Percentiles rank a stretch among this genome's conserved stretches.
phyloP scores from a whole-genome alignment of 1,140 invertebrate genomes.

The Latrodectus geometricus region DNA sequence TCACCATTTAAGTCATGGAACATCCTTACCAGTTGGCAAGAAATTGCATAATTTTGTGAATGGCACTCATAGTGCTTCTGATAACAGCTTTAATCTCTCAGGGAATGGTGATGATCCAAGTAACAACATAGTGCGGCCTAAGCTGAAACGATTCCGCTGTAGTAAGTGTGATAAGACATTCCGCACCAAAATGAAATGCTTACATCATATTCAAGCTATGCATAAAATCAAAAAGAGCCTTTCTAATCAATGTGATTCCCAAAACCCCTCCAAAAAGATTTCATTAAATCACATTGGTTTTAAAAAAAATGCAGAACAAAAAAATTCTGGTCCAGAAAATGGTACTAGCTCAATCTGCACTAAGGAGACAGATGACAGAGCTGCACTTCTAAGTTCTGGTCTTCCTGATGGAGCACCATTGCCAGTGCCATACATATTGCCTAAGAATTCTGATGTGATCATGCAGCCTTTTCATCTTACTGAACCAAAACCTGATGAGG shows the following conservation, averaged over 20 bases:
- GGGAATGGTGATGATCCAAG: constrained; percentile 12
- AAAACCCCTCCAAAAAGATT: constrained; percentile 33
- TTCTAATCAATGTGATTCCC: constrained; percentile 25
- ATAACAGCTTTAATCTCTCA: constrained; percentile 17
- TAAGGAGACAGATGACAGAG: constrained; percentile 1
- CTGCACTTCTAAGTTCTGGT: not conserved
- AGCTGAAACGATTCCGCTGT: constrained; percentile 69
- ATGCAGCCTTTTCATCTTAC: constrained; percentile 90
- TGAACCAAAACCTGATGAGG: constrained; percentile 69
- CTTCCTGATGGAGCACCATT: constrained; percentile 18
- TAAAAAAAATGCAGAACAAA: constrained; percentile 15
- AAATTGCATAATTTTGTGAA: constrained; percentile 34
- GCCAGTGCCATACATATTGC: constrained; percentile 44
- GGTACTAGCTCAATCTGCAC: constrained; percentile 20
- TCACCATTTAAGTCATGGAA: constrained; percentile 51
- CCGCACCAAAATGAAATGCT: constrained; percentile 67
- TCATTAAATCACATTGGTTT: not conserved
- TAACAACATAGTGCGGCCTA: constrained; percentile 6
- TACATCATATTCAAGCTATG: constrained; percentile 68
- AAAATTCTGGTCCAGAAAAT: constrained; percentile 45
- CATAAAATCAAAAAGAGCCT: constrained; percentile 65
- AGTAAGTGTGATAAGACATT: constrained; percentile 71
- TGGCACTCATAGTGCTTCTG: constrained; percentile 29
- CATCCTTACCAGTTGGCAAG: constrained; percentile 1
- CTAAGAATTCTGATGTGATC: constrained; percentile 69